Conservation (phyloP, 1,140 invertebrate genomes). For the Pogonomyrmex barbatus region DNA sequence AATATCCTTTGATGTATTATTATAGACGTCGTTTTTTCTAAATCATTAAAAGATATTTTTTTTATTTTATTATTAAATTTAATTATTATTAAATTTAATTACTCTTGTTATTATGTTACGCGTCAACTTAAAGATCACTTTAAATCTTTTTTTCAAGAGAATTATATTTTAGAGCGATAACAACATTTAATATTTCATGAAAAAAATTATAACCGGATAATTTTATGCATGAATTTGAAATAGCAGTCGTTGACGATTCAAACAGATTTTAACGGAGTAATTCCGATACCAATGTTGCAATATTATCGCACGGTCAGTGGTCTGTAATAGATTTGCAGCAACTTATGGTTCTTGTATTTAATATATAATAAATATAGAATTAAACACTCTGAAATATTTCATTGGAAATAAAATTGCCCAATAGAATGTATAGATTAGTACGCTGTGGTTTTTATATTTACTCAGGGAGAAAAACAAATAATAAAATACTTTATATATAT, state of each 20-base stretch:
- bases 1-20: neutral
- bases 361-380: conserved; percentile 71
- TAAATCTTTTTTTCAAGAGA: conserved; percentile 27
- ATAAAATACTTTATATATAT: neutral
- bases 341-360: conserved; percentile 55
- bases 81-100: conserved; percentile 19
- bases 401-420: conserved; percentile 27
- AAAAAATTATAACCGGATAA: conserved; percentile 32
- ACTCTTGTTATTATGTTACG: neutral
- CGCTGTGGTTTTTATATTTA: neutral
- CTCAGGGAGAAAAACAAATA: neutral
- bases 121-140: neutral
- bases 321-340: conserved; percentile 65
- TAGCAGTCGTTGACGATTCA: conserved; percentile 54
- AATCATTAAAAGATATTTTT: conserved; percentile 29
- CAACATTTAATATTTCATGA: conserved; percentile 30
- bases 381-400: conserved; percentile 28
- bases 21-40: neutral
- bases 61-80: conserved; percentile 5
- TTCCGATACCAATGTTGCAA: conserved; percentile 65
- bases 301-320: conserved; percentile 59
- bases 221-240: conserved; percentile 41
- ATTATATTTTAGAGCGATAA: conserved; percentile 34
- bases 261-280: conserved; percentile 69
- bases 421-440: neutral